Conservation (phyloP, 2,113 vertebrate genomes). For the Capricornis sumatraensis region DNA sequence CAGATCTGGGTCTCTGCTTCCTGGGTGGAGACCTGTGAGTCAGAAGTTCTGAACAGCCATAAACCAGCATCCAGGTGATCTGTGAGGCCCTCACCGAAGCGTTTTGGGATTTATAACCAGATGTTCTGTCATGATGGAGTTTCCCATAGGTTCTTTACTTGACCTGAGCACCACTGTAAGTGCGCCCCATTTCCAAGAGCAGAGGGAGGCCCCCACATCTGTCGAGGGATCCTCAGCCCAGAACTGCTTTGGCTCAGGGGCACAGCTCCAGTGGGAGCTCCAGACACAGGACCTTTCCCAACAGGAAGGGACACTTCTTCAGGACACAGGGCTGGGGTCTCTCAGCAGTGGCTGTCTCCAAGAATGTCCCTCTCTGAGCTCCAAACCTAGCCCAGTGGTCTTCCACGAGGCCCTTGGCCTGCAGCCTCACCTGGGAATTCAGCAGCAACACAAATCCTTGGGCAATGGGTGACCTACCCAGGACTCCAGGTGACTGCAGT, state of each 20-base stretch:
- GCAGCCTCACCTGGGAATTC: neutral
- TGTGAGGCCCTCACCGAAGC: neutral
- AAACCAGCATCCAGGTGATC: neutral
- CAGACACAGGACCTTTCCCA: no score
- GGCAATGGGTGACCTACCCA: neutral
- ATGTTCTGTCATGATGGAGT: neutral
- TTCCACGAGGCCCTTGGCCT: neutral
- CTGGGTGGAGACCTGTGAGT: neutral
- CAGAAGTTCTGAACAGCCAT: neutral
- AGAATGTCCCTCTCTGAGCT: neutral
- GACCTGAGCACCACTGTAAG: neutral
- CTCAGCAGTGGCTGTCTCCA: neutral
- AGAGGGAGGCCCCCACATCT: neutral
- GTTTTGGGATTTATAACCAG: neutral
- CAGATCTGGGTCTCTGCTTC: neutral
- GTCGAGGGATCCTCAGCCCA: neutral
- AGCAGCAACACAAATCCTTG: neutral
- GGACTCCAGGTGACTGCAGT: neutral
- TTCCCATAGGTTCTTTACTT: neutral
- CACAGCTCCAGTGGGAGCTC: neutral
- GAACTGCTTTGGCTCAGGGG: neutral
- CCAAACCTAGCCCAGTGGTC: neutral
- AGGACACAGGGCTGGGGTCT: neutral
- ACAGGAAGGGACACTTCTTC: neutral
- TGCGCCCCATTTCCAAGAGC: neutral